These are phyloP conservation scores for Heliconius hortense DNA, from an alignment of 2,888 invertebrate species.

Conservation along the genomic window DNA sequence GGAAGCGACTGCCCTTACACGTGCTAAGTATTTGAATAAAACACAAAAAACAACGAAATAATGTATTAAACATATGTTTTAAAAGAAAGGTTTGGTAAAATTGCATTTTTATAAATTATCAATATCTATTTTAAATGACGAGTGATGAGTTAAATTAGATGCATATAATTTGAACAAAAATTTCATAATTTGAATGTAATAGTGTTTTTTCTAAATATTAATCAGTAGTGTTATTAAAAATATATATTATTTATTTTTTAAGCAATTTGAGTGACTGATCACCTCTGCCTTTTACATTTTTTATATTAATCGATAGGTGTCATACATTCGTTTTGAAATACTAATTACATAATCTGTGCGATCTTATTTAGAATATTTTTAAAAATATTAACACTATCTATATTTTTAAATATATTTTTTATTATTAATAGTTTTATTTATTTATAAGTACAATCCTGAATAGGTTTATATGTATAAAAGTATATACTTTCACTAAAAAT, in stretches of 20 bases:
- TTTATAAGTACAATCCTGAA: too few relatives aligned
- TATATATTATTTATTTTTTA: background rate
- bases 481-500: background rate
- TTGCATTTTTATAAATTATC: background rate
- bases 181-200: too few relatives aligned
- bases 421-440: too few relatives aligned
- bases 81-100: slow-evolving; percentile 27
- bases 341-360: background rate
- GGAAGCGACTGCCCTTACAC: slow-evolving; percentile 70
- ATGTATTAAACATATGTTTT: slow-evolving; percentile 50
- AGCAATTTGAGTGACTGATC: too few relatives aligned
- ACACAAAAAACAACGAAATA: slow-evolving; percentile 32
- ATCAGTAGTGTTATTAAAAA: background rate
- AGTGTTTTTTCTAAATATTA: too few relatives aligned
- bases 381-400: background rate
- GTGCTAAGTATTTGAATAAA: slow-evolving; percentile 59
- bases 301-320: background rate
- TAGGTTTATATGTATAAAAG: background rate
- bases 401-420: background rate
- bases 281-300: background rate
- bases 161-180: background rate
- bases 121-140: background rate
- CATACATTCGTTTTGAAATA: background rate
- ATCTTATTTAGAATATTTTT: background rate
- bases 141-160: background rate